Evolutionary conservation across 2,888 invertebrate species (phyloP), one percentile per base, ranked within the genome.

Genomic region (Corythucha ciliata): DNA sequence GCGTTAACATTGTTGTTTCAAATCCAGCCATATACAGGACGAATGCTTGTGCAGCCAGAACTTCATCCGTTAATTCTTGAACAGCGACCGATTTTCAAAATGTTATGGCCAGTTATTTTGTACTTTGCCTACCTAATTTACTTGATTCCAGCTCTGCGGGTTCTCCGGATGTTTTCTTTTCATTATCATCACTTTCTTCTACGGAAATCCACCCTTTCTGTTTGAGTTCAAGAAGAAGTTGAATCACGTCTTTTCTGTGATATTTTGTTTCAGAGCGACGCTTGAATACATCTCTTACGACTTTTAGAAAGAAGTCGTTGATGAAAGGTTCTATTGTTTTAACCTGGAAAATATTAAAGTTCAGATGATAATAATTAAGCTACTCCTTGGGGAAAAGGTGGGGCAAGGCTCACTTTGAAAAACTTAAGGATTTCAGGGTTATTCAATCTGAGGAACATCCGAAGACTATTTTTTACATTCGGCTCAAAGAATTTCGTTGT

Each of bases 11-110:
- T 0, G 77, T 75, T 0, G 80, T 77, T 63, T 78, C 78, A 56
- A 78, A 75, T 0, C 81, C 80, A 8, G 78, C 77, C 10, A 74
- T 66, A 68, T 76, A 73, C 62, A 77, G 77, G 21, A 76, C 60
- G 65, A 76, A 71, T 0, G 73, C 70, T 58, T 72, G 72, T 0
- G 76, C 73, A 0, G 71, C 71, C 22, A 75, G 66, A 47, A 73
- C 70, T 10, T 67, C 68, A 63, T 74, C n/a, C n/a, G n/a, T n/a
- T n/a, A n/a, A n/a, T n/a, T n/a, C n/a, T n/a, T n/a, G n/a, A n/a
- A n/a, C n/a, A n/a, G n/a, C 8, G n/a, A 29, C 41, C 29, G 10
- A 21, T 20, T 22, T 4, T 22, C 22, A 10, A 22, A 22, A 4
- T 18, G 7, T 40, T 22, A 10, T 3, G 8, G n/a, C 16, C 1